A percentile compares a stretch with the other conserved stretches of the same genome.
These are phyloP conservation scores for Leucosticte australis DNA, from an alignment of 2,113 vertebrate genomes.

Conservation along the genomic window DNA sequence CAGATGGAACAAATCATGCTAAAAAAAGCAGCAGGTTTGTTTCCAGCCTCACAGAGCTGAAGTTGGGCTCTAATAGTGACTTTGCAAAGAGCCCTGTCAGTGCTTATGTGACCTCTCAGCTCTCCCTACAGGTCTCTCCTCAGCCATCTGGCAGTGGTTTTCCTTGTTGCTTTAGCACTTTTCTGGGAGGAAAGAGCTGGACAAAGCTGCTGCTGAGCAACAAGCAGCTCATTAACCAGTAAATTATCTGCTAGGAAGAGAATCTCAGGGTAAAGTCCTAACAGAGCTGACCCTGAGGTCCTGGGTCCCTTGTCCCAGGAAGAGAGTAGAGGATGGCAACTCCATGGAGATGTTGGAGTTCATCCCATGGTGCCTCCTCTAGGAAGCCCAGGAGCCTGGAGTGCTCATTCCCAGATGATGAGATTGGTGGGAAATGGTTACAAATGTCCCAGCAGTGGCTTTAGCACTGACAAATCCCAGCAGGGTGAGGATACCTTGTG, in stretches of 20 bases:
- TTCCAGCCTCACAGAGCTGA: neutral
- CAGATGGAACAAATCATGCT: neutral
- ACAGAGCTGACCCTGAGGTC: neutral
- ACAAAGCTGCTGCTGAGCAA: neutral
- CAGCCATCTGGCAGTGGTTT: neutral
- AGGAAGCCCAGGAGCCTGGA: rapidly evolving
- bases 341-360: neutral
- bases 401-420: neutral
- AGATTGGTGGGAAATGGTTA: neutral
- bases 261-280: neutral
- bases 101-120: neutral
- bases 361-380: rapidly evolving
- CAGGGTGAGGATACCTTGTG: neutral
- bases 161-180: neutral
- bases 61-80: neutral
- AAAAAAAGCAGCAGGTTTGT: neutral
- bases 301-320: neutral
- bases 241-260: neutral
- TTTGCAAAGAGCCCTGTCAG: neutral
- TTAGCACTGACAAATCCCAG: neutral
- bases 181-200: neutral
- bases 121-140: neutral
- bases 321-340: neutral
- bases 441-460: neutral
- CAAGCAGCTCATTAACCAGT: neutral